These are phyloP conservation scores for Larimichthys crocea DNA, from an alignment of 2,113 vertebrate species.

Conservation along the genomic window DNA sequence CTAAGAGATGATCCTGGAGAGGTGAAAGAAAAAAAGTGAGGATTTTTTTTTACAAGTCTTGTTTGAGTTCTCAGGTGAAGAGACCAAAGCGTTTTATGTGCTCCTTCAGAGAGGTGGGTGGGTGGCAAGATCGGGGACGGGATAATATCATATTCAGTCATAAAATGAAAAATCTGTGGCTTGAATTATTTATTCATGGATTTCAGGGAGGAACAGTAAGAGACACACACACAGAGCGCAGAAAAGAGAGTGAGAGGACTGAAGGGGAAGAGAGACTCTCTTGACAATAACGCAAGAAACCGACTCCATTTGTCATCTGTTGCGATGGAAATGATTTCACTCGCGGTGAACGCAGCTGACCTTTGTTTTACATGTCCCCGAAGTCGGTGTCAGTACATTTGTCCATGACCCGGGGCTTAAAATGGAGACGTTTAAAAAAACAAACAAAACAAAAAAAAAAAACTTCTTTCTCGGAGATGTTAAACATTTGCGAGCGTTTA, in stretches of 20 bases:
- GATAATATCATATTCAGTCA: constrained; percentile 69
- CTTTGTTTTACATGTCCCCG: constrained; percentile 74
- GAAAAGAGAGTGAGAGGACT: constrained; percentile 19
- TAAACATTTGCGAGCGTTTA: constrained; percentile 28
- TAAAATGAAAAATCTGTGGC: constrained; percentile 69
- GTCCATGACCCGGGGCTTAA: constrained; percentile 46
- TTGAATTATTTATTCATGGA: constrained; percentile 78
- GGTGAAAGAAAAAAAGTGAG: constrained; percentile 57
- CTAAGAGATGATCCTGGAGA: constrained; percentile 82
- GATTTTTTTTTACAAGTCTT: constrained; percentile 41
- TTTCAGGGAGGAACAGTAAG: constrained; percentile 55
- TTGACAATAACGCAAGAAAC: constrained; percentile 55
- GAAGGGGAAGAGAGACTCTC: constrained; percentile 42
- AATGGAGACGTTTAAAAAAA: constrained; percentile 42
- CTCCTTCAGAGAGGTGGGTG: constrained; percentile 43
- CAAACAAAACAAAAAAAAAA: not conserved
- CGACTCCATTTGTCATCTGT: constrained; percentile 71
- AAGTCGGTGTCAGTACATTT: constrained; percentile 54
- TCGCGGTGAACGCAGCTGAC: constrained; percentile 56
- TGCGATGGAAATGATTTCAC: constrained; percentile 59
- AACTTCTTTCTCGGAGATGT: constrained; percentile 13
- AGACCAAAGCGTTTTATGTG: constrained; percentile 57
- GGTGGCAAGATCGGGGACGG: constrained; percentile 34
- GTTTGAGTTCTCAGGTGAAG: constrained; percentile 69
- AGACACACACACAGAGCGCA: constrained; percentile 13